Conservation (phyloP, 2,113 vertebrate species). For the Oncorhynchus tshawytscha region DNA sequence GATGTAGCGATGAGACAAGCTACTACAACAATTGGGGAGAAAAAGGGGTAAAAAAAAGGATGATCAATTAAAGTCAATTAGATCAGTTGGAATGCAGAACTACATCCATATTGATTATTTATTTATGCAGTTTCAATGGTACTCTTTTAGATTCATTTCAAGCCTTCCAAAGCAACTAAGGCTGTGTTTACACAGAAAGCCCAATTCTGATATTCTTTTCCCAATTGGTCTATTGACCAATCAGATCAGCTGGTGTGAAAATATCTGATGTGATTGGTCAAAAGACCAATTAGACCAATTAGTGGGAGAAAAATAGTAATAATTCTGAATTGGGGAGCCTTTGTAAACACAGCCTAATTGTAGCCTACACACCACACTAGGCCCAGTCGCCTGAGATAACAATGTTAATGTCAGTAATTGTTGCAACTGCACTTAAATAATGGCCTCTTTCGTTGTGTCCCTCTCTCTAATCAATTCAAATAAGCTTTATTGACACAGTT, state of each 20-base stretch:
- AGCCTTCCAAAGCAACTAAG: constrained; percentile 42
- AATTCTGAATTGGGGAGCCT: too few relatives aligned
- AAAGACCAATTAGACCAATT: too few relatives aligned
- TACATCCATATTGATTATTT: too few relatives aligned
- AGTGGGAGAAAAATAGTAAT: too few relatives aligned
- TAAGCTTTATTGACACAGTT: constrained; percentile 42
- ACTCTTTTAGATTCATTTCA: constrained; percentile 47
- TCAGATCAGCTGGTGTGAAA: too few relatives aligned
- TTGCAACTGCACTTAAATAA: constrained; percentile 36
- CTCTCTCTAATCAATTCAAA: constrained; percentile 56
- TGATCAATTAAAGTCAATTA: not conserved
- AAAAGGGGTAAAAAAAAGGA: not conserved
- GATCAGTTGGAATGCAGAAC: not conserved
- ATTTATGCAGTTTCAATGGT: constrained; percentile 6
- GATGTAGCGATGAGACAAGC: too few relatives aligned
- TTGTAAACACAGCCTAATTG: too few relatives aligned
- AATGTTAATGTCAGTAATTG: constrained; percentile 56
- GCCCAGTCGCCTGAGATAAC: constrained; percentile 48
- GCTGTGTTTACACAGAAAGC: constrained; percentile 10
- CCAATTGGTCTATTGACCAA: too few relatives aligned
- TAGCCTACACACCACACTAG: constrained; percentile 41
- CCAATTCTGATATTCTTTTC: too few relatives aligned
- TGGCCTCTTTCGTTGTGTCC: constrained; percentile 34
- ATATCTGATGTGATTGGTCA: too few relatives aligned
- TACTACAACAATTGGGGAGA: too few relatives aligned